phyloP scores from a whole-genome alignment of 2,113 vertebrate genomes.

The Herpetotheres cachinnans region DNA sequence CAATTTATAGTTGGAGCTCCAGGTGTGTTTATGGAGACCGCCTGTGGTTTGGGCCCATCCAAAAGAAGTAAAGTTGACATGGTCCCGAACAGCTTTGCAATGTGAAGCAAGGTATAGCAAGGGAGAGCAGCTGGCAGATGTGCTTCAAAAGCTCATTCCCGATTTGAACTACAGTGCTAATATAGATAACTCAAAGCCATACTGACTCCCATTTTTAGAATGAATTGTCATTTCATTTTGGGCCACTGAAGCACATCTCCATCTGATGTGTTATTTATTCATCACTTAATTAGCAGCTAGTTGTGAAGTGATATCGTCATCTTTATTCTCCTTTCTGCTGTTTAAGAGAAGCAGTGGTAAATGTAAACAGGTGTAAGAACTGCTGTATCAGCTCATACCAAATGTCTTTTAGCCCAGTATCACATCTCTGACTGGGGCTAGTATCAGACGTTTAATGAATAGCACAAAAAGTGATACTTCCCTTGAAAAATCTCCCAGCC shows the following conservation, averaged over 20 bases:
- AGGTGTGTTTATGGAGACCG: not conserved
- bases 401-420: not conserved
- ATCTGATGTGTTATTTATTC: conserved; percentile 14
- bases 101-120: not conserved
- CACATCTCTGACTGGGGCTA: not conserved
- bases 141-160: not conserved
- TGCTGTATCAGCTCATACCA: not conserved
- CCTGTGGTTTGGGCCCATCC: not conserved
- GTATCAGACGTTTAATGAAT: not conserved
- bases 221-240: conserved; percentile 7
- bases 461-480: not conserved
- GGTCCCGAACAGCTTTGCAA: not conserved
- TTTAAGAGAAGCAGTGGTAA: not conserved
- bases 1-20: not conserved
- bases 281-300: not conserved
- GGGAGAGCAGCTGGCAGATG: not conserved
- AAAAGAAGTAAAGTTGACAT: not conserved
- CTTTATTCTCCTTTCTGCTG: not conserved
- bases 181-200: not conserved
- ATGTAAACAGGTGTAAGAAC: not conserved
- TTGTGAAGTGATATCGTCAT: not conserved
- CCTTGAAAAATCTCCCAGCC: not conserved
- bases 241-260: not conserved
- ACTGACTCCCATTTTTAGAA: not conserved
- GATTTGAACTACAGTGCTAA: not conserved